Evolutionary conservation across 1,140 invertebrate genomes (phyloP), one percentile per base, ranked within the genome.

Genomic region (Diabrotica virgifera): DNA sequence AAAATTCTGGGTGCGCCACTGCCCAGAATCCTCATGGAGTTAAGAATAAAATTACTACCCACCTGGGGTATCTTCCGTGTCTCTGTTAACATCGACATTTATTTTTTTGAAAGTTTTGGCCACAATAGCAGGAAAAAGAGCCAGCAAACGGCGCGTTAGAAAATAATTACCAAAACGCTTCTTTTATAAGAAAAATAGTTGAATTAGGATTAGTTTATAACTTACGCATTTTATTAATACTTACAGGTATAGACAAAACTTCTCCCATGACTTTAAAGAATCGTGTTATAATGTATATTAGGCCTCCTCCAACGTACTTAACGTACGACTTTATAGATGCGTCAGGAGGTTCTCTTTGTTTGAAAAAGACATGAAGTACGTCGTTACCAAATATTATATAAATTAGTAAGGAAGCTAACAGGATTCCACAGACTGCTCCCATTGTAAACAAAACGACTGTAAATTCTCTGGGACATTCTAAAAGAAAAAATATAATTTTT

Each of bases 171-270:
- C n/a, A n/a, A n/a, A n/a, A n/a, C n/a, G n/a, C n/a, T n/a, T n/a
- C n/a, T n/a, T n/a, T n/a, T n/a, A n/a, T n/a, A n/a, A n/a, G n/a
- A n/a, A n/a, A n/a, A n/a, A n/a, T n/a, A n/a, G n/a, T n/a, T n/a
- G n/a, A n/a, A n/a, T n/a, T n/a, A n/a, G n/a, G n/a, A 24, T 24
- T 4, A 24, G 1, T 24, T 24, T 24, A 24, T 24, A 24, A 24
- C 24, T 24, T 4, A 24, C 24, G 24, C 24, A 24, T 24, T 24
- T 24, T 24, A 24, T 2, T 24, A 24, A 24, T 38, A 66, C 64
- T 66, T 60, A 70, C 69, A 37, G 70, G 65, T n/a, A 69, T 70
- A 6, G 67, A 51, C 51, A 72, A 65, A 54, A 72, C 24, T 37
- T 53, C 59, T 37, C 63, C 65, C 46, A 72, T 36, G n/a, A 64